Evolutionary conservation across 2,797 vertebrate genomes (phyloP), one percentile per base, ranked within the genome.

Genomic region (Mionectes olivaceus): DNA sequence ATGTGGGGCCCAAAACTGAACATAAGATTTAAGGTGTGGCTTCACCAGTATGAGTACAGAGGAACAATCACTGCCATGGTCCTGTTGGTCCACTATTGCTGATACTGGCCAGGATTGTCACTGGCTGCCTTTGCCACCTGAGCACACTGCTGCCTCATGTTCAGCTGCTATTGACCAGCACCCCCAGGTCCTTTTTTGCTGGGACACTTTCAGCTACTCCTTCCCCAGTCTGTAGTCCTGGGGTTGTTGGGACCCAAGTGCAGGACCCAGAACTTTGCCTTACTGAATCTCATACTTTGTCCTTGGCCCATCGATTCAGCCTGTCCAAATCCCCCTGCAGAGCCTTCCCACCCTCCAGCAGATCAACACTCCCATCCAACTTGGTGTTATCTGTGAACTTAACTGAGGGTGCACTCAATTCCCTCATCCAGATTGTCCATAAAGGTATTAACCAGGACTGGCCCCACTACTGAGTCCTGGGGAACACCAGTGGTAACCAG

Each of bases 41-140:
- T 21, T 64, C 41, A 10, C 28, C 23, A 19, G 3, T 33, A 10
- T 8, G 0, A 24, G 5, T 9, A 21, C 16, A 17, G 24, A 1
- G 19, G 9, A 4, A 13, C 33, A 64, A 7, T 56, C 43, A 32
- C 30, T 64, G 33, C 10, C 59, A 30, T 73, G 59, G 0, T 7
- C 50, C 50, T 47, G 19, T 33, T 73, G 69, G 19, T 30, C 50
- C 69, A 33, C 33, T 1, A 1, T 7, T 41, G 50, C 19, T 73
- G 49, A 0, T 3, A 0, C 43, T 16, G 33, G 10, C 41, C 81
- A 83, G 59, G 41, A n/a, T 35, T 64, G 24, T 50, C 69, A 56
- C 11, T 73, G 43, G 16, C 33, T 19, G 19, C 33, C 33, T 83
- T 83, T 50, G 33, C 24, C 33, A 33, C 59, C 43, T 56, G 50